These are phyloP conservation scores for Archegozetes longisetosus DNA, from an alignment of 1,140 invertebrate species.

Conservation along the genomic window DNA sequence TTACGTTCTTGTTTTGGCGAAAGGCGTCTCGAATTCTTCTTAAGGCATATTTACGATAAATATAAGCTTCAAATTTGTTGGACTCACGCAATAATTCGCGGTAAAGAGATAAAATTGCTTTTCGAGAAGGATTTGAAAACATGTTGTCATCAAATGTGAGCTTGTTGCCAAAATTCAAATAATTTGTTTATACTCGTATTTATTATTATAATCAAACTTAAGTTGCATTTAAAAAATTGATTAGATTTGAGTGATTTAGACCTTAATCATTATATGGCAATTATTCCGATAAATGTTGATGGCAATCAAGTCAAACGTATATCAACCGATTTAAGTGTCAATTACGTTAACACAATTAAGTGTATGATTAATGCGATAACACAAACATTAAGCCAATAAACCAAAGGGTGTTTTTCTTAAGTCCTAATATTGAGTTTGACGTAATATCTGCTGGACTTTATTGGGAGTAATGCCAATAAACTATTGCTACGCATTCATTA, in stretches of 20 bases:
- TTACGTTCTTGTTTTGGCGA: constrained; percentile 25
- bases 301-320: too few relatives aligned
- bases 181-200: not conserved
- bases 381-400: too few relatives aligned
- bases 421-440: too few relatives aligned
- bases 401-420: too few relatives aligned
- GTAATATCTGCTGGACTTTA: too few relatives aligned
- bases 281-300: too few relatives aligned
- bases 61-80: constrained; percentile 21
- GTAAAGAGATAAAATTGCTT: constrained; percentile 20
- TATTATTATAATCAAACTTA: not conserved
- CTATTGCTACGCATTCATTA: too few relatives aligned
- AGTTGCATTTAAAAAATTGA: not conserved
- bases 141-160: not conserved
- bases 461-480: too few relatives aligned
- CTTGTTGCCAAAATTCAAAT: not conserved
- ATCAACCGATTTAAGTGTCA: too few relatives aligned
- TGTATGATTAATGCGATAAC: too few relatives aligned
- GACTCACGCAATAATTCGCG: constrained; percentile 20
- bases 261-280: too few relatives aligned
- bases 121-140: not conserved
- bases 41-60: constrained; percentile 27
- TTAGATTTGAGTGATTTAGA: not conserved
- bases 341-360: too few relatives aligned
- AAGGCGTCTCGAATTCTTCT: constrained; percentile 28